Evolutionary conservation across 2,888 invertebrate species (phyloP), one percentile per base, ranked within the genome.

Genomic region (Beris morrisii): DNA sequence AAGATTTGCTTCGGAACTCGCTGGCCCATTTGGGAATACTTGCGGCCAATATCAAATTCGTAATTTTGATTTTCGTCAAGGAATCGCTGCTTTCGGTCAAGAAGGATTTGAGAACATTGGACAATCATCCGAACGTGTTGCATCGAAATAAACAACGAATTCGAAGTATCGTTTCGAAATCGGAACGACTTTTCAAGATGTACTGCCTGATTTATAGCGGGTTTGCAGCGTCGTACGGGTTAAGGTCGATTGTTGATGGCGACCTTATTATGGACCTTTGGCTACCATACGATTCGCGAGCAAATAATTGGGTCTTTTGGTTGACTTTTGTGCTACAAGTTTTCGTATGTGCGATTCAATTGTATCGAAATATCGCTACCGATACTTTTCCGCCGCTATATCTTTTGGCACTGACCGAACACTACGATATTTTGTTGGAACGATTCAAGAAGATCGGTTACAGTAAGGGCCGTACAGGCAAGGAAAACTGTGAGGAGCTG

Each of bases 341-440:
- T 30, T 46, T 59, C 13, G 13, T 59, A 12, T 5, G n/a, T 6
- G 7, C 13, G 7, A 12, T n/a, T 15, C 7, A 13, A 7, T 32
- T 46, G 3, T 48, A 59, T 48, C 46, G 58, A 11, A 46, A 59
- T 48, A 30, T 59, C n/a, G 12, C 48, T 4, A 59, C 58, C 3
- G 58, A 59, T 59, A 32, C 58, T 30, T 59, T 13, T 31, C 46
- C 46, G 31, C 48, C 58, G 13, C n/a, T 59, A 1, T 59, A 48
- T 48, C 5, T 59, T 7, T n/a, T 59, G 15, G 48, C 48, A 12
- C 5, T 59, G 2, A 13, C 6, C 12, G 48, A 30, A 31, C 48
- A 59, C 46, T 59, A 46, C 30, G 31, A 46, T 1, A 48, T 59
- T 59, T n/a, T 48, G 1, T n/a, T 31, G 7, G n/a, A 48, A 12